phyloP scores from a whole-genome alignment of 2,113 vertebrate genomes.

The Takifugu bimaculatus region DNA sequence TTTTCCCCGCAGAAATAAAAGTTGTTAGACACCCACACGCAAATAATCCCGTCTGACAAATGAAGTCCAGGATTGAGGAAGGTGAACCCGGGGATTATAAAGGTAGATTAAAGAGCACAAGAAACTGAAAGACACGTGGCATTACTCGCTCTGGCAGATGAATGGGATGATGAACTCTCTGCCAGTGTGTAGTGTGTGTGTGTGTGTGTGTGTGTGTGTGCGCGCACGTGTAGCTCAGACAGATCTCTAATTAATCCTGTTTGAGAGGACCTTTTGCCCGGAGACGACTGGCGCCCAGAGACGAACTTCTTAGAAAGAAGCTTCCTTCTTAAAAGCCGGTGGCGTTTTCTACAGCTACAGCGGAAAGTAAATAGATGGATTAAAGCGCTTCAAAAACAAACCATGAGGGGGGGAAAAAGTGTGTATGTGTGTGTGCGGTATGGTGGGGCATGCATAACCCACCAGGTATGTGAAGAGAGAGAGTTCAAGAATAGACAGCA shows the following conservation, averaged over 20 bases:
- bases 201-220: conserved; percentile 6
- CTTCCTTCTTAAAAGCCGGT: conserved; percentile 37
- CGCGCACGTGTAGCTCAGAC: conserved; percentile 38
- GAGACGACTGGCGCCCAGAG: conserved; percentile 42
- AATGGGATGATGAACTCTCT: conserved; percentile 33
- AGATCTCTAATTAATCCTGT: conserved; percentile 64
- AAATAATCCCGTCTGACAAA: conserved; percentile 21
- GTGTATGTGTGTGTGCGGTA: not conserved
- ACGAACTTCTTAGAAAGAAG: conserved; percentile 64
- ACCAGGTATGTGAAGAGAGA: conserved; percentile 22
- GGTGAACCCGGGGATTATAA: conserved; percentile 31
- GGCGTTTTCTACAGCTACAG: conserved; percentile 7
- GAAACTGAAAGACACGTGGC: conserved; percentile 23
- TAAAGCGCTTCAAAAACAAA: conserved; percentile 40
- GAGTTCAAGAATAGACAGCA: conserved; percentile 55
- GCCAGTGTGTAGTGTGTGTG: not conserved
- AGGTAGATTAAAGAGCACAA: conserved; percentile 39
- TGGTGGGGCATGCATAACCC: conserved; percentile 28
- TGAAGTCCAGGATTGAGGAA: conserved; percentile 21
- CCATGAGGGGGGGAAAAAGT: not conserved
- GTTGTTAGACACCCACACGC: conserved; percentile 8
- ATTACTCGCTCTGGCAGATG: conserved; percentile 25
- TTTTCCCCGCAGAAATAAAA: too few species aligned
- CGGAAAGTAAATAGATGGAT: conserved; percentile 46
- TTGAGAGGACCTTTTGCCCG: conserved; percentile 54